These are phyloP conservation scores for Platichthys stellatus DNA, from an alignment of 2,113 vertebrate species.

Conservation along the genomic window DNA sequence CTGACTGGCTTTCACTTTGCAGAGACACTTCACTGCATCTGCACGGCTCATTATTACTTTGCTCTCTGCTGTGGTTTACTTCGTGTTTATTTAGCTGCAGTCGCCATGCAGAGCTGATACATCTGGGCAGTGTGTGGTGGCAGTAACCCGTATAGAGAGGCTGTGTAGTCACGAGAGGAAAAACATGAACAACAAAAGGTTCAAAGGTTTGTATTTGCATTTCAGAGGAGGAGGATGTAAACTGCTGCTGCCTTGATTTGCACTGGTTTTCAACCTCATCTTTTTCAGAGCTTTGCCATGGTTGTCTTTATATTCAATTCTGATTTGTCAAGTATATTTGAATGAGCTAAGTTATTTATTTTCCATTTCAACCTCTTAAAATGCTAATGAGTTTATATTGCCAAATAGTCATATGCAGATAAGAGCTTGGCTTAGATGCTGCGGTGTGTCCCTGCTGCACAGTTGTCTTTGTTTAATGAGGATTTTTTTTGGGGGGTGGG, in stretches of 20 bases:
- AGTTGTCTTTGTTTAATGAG: conserved; percentile 57
- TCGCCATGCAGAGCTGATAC: not conserved
- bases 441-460: conserved; percentile 39
- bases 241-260: conserved; percentile 17
- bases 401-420: conserved; percentile 69
- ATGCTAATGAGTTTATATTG: conserved; percentile 59
- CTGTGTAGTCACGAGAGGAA: not conserved
- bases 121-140: not conserved
- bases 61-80: conserved; percentile 33
- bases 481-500: conserved; percentile 7
- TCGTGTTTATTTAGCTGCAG: conserved; percentile 11
- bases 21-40: not conserved
- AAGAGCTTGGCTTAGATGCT: conserved; percentile 49
- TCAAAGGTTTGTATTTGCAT: conserved; percentile 21
- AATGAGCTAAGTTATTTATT: conserved; percentile 58
- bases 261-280: not conserved
- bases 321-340: conserved; percentile 35
- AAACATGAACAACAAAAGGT: conserved; percentile 10
- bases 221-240: not conserved
- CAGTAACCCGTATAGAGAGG: conserved; percentile 2
- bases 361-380: conserved; percentile 50
- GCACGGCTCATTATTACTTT: not conserved
- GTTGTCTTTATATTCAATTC: conserved; percentile 19
- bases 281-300: conserved; percentile 19
- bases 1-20: not conserved